These are phyloP conservation scores for Eurytoma adleriae DNA, from an alignment of 2,888 invertebrate species.

Conservation along the genomic window DNA sequence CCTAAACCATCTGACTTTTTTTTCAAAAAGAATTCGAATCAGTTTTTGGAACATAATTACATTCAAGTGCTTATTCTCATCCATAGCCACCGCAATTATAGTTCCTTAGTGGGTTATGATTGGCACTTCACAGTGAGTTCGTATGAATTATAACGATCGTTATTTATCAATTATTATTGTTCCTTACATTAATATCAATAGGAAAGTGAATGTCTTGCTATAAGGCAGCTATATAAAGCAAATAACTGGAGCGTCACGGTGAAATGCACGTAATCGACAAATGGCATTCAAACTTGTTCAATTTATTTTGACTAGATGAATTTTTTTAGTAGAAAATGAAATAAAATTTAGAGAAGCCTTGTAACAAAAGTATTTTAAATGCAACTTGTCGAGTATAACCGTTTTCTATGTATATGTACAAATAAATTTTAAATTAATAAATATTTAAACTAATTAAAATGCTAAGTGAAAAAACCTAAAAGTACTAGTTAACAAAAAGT, in stretches of 20 bases:
- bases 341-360: neutral
- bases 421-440: neutral
- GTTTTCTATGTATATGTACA: neutral
- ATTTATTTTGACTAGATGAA: conserved; percentile 34
- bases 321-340: neutral
- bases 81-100: neutral
- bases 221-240: conserved; percentile 12
- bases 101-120: conserved; percentile 3
- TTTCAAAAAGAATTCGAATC: neutral
- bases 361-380: conserved; percentile 32
- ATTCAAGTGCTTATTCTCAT: conserved; percentile 10
- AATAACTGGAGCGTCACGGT: neutral
- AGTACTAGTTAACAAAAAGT: no score
- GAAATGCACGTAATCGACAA: conserved; percentile 24
- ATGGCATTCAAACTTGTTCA: conserved; percentile 17
- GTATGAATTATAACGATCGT: conserved; percentile 1
- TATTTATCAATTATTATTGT: conserved; percentile 14
- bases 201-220: conserved; percentile 7
- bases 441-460: no score
- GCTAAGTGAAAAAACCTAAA: no score
- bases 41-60: neutral
- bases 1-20: neutral
- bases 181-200: conserved; percentile 9
- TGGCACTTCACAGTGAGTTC: conserved; percentile 37
- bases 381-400: conserved; percentile 26